Conservation (phyloP, 2,888 invertebrate species). For the Drosophila greeni region DNA sequence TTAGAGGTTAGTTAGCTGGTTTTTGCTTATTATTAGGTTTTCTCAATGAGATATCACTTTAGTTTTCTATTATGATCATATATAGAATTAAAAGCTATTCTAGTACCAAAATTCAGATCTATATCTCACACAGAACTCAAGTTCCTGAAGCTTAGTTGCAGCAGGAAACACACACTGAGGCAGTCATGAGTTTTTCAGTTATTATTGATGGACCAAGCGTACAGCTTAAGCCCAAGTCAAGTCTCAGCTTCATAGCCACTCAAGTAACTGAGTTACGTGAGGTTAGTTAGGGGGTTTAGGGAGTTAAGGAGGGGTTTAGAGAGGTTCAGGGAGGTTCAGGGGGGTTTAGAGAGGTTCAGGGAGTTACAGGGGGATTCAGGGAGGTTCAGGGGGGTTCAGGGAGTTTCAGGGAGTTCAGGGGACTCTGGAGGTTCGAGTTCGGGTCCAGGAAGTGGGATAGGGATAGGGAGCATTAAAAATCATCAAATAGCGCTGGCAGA, state of each 20-base stretch:
- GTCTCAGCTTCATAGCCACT: conserved; percentile 26
- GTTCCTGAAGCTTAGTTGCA: background rate
- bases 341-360: background rate
- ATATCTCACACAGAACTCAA: background rate
- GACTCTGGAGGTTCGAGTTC: no score
- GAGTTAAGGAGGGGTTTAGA: no score
- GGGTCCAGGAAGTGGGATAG: conserved; percentile 17
- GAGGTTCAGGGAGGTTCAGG: no score
- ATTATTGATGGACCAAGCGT: conserved; percentile 16
- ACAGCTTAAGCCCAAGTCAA: conserved; percentile 16
- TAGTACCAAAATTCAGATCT: background rate
- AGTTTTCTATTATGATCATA: background rate
- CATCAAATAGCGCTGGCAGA: conserved; percentile 37
- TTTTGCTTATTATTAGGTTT: no score
- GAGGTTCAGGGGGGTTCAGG: no score
- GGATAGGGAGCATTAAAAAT: conserved; percentile 28
- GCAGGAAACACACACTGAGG: background rate
- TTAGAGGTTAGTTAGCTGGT: background rate
- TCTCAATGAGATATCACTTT: fast-evolving
- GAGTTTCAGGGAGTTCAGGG: no score
- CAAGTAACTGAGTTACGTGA: conserved; percentile 38
- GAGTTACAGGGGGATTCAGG: no score
- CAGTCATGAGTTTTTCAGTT: background rate
- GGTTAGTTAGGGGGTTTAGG: background rate
- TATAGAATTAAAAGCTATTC: background rate